These are phyloP conservation scores for Pristionchus mayeri DNA, from an alignment of 2,888 invertebrate genomes.

Conservation along the genomic window DNA sequence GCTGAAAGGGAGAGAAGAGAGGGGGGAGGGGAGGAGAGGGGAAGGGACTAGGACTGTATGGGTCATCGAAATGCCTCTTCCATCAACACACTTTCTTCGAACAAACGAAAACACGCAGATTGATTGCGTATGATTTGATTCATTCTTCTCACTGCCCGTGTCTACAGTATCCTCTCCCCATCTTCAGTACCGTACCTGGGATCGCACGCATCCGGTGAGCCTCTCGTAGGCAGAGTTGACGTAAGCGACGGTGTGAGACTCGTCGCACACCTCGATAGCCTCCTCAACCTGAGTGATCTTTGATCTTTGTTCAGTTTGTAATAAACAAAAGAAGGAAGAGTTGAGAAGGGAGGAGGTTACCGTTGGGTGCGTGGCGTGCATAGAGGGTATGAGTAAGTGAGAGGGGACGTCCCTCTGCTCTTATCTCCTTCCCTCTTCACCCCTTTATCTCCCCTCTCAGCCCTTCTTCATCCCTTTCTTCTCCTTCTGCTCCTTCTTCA, in stretches of 20 bases:
- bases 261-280: conserved; percentile 75
- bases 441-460: conserved; percentile 3
- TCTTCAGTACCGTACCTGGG: conserved; percentile 72
- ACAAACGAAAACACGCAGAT: no score
- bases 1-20: not conserved
- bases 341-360: not conserved
- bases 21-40: no score
- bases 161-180: not conserved
- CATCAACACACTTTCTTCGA: no score
- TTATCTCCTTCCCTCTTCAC: conserved; percentile 1
- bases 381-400: not conserved
- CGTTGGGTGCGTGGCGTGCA: not conserved
- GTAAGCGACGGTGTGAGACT: conserved; percentile 77
- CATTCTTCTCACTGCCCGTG: no score
- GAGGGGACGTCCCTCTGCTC: not conserved
- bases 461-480: not conserved
- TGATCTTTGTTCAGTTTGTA: not conserved
- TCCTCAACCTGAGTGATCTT: conserved; percentile 60
- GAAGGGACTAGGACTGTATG: no score
- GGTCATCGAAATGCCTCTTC: no score
- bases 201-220: conserved; percentile 77
- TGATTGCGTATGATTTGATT: no score
- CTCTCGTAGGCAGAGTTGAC: conserved; percentile 79
- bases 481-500: not conserved
- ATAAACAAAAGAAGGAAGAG: not conserved